These are phyloP conservation scores for Lordiphosa stackelbergi DNA, from an alignment of 1,140 invertebrate genomes.

Conservation along the genomic window DNA sequence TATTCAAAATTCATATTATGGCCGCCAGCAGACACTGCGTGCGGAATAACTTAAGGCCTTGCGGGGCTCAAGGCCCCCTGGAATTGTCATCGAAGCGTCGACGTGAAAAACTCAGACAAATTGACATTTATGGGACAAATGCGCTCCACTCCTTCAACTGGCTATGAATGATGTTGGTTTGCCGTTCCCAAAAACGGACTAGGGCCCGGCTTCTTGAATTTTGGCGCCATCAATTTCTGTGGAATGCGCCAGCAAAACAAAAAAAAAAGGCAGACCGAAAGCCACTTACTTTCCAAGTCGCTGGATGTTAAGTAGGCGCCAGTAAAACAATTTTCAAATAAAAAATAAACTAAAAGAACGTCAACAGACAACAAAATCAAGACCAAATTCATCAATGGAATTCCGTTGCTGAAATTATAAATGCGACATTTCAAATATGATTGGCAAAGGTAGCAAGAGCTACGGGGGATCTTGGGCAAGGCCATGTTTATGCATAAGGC, in stretches of 20 bases:
- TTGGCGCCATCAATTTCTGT: conserved; percentile 73
- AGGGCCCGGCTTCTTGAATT: conserved; percentile 53
- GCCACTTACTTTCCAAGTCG: conserved; percentile 43
- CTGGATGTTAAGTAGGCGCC: conserved; percentile 59
- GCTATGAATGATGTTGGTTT: conserved; percentile 13
- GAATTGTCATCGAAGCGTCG: conserved; percentile 9
- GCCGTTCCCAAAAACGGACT: conserved; percentile 30
- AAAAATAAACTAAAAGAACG: conserved; percentile 16
- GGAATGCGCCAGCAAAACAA: conserved; percentile 45
- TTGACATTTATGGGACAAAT: conserved; percentile 74
- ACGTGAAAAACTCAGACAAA: conserved; percentile 66
- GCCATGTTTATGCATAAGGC: no score
- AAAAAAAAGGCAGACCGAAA: conserved; percentile 27
- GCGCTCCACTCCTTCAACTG: conserved; percentile 59
- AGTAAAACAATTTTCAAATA: conserved; percentile 62
- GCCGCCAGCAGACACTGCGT: conserved; percentile 44
- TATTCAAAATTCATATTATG: conserved; percentile 73
- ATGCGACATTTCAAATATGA: conserved; percentile 65
- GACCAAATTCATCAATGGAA: conserved; percentile 65
- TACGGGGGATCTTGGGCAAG: no score
- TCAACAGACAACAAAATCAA: conserved; percentile 6
- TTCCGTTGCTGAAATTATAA: conserved; percentile 51
- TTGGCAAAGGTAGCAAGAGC: conserved; percentile 12
- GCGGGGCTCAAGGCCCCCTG: conserved; percentile 32
- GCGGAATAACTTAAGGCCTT: conserved; percentile 61